phyloP scores from a whole-genome alignment of 2,888 invertebrate genomes.

The Hedya salicella region DNA sequence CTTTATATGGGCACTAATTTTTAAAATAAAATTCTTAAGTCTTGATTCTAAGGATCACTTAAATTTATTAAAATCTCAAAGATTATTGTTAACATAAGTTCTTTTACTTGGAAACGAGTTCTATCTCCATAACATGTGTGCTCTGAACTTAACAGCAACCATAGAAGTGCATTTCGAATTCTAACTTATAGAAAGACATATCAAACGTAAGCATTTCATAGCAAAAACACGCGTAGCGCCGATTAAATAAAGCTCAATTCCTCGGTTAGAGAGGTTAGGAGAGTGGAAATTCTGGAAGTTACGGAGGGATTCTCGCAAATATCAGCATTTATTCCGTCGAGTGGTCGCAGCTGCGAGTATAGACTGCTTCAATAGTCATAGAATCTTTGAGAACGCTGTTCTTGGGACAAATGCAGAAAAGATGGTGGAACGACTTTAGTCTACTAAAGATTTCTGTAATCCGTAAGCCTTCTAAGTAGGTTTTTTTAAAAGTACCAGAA shows the following conservation, averaged over 20 bases:
- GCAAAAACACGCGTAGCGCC: background rate
- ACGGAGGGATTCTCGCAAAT: background rate
- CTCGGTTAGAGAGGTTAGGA: background rate
- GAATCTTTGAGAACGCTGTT: conserved; percentile 11
- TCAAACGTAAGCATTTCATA: background rate
- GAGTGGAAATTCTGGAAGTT: background rate
- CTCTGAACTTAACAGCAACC: conserved; percentile 17
- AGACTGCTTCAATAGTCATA: conserved; percentile 29
- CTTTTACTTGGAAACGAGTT: background rate
- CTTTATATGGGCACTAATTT: too few relatives aligned
- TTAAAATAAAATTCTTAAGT: too few relatives aligned
- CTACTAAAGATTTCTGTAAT: too few relatives aligned
- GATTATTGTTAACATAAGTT: background rate
- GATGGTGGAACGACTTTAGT: too few relatives aligned
- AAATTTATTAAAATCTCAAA: background rate
- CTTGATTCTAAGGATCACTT: too few relatives aligned
- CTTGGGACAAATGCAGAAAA: background rate
- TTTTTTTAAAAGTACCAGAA: too few relatives aligned
- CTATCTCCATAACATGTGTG: background rate
- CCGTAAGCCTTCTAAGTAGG: too few relatives aligned
- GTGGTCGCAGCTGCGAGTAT: conserved; percentile 16
- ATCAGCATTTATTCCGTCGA: conserved; percentile 15
- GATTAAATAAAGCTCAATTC: background rate
- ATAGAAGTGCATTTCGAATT: background rate
- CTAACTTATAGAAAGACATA: background rate